Conservation (phyloP, 1,140 invertebrate genomes). For the Diorhabda carinulata region DNA sequence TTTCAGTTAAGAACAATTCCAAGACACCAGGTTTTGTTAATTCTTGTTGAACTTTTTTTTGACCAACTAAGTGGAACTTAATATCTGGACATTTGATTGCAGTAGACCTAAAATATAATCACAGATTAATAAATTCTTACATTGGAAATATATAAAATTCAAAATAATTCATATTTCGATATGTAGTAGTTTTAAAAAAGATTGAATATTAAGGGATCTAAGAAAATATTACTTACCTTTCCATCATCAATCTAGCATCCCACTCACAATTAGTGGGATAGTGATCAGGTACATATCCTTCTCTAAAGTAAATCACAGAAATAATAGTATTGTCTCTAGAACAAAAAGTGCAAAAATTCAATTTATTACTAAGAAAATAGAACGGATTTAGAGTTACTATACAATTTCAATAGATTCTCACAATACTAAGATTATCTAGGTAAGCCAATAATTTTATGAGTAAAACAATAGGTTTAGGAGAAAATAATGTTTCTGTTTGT, state of each 20-base stretch:
- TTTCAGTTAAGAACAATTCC: slow-evolving; percentile 67
- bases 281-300: slow-evolving; percentile 85
- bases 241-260: slow-evolving; percentile 79
- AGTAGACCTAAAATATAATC: slow-evolving; percentile 37
- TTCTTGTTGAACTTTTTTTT: slow-evolving; percentile 88
- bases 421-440: too few relatives aligned
- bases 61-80: slow-evolving; percentile 79
- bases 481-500: too few relatives aligned
- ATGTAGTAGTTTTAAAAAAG: too few relatives aligned
- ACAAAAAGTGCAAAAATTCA: slow-evolving; percentile 22
- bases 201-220: not conserved
- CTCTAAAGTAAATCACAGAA: slow-evolving; percentile 85
- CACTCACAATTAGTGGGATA: slow-evolving; percentile 80
- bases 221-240: slow-evolving; percentile 52
- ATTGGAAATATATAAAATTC: too few relatives aligned
- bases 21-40: slow-evolving; percentile 68
- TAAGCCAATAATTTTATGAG: too few relatives aligned
- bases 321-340: slow-evolving; percentile 67
- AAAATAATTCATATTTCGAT: too few relatives aligned
- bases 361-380: too few relatives aligned
- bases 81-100: slow-evolving; percentile 97
- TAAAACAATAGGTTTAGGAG: too few relatives aligned
- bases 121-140: too few relatives aligned
- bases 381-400: too few relatives aligned
- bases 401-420: too few relatives aligned